Percentiles rank a stretch among this genome's conserved stretches.
Evolutionary conservation across 2,797 vertebrate species (phyloP).

Genomic region (Hozukius guyotensis): DNA sequence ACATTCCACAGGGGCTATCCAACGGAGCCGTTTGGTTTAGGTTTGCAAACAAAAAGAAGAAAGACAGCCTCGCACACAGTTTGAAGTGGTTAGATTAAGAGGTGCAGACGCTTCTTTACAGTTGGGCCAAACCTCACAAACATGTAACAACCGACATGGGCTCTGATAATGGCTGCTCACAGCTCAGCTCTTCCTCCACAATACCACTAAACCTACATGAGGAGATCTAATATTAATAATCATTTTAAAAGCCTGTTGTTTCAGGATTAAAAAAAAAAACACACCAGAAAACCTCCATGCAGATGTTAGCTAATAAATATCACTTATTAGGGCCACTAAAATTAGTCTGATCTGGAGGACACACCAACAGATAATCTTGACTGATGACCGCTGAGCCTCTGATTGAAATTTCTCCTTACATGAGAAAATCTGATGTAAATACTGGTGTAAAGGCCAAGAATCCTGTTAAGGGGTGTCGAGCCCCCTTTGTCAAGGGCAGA

Average conservation of each 20-base stretch:
- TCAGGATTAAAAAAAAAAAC: neutral
- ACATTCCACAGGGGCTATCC: neutral
- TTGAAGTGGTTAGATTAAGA: neutral
- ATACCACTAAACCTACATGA: neutral
- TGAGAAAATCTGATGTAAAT: slow-evolving; percentile 48
- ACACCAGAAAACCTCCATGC: neutral
- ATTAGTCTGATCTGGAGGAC: neutral
- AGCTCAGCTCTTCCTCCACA: neutral
- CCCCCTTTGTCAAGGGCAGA: slow-evolving; percentile 58
- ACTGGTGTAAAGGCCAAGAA: slow-evolving; percentile 32
- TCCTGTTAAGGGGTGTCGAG: slow-evolving; percentile 45
- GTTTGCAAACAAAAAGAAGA: neutral
- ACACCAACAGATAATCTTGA: slow-evolving; percentile 20
- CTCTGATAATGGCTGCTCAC: neutral
- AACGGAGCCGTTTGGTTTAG: neutral
- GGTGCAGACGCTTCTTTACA: neutral
- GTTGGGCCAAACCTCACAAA: neutral
- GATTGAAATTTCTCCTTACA: slow-evolving; percentile 24
- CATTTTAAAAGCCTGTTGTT: neutral
- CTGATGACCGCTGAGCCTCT: neutral
- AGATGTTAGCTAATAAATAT: neutral
- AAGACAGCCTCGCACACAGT: neutral
- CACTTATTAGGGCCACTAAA: neutral
- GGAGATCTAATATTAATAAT: neutral
- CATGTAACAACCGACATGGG: neutral